Evolutionary conservation across 2,797 vertebrate species (phyloP).

Genomic region (Clarias fuscus): DNA sequence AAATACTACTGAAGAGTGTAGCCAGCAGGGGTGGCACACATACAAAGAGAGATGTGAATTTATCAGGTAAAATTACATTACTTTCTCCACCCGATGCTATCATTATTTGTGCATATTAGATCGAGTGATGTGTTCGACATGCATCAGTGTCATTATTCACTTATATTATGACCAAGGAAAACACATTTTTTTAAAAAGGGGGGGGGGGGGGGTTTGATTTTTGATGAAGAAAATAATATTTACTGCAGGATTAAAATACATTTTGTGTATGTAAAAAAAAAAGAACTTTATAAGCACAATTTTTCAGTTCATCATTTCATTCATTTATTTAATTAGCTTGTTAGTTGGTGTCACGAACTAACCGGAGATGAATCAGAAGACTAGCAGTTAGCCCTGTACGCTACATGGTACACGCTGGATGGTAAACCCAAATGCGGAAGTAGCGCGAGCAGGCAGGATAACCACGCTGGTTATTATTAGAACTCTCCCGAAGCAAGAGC

Average conservation of each 20-base stretch:
- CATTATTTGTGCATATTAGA: not conserved
- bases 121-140: not conserved
- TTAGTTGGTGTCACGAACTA: no score
- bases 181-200: not conserved
- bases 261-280: not conserved
- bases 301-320: not conserved
- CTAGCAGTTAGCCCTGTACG: no score
- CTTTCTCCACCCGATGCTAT: not conserved
- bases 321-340: no score
- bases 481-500: no score
- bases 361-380: no score
- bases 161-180: not conserved
- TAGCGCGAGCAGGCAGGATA: no score
- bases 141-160: not conserved
- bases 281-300: not conserved
- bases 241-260: not conserved
- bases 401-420: no score
- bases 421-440: no score
- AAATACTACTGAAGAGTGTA: conserved; percentile 73
- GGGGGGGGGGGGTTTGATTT: no score
- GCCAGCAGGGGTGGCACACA: conserved; percentile 64
- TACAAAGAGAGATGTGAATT: conserved; percentile 41
- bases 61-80: conserved; percentile 32
- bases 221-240: not conserved
- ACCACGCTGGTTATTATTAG: no score